Percentiles rank a stretch among this genome's conserved stretches.
Conservation (phyloP, 2,888 invertebrate genomes). For the Apodemia hepburni region DNA sequence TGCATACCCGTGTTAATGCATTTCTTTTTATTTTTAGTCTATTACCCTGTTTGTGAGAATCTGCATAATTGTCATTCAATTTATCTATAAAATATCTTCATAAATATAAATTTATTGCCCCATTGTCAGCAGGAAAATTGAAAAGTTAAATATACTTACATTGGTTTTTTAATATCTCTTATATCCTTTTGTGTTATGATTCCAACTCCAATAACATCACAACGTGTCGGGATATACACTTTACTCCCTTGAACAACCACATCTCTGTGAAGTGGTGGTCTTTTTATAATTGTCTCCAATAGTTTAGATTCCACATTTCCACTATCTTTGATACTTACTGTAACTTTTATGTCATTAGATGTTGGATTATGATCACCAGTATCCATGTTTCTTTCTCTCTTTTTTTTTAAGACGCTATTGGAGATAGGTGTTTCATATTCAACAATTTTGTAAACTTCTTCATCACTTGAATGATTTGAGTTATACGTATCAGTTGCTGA, state of each 20-base stretch:
- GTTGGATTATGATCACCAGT: constrained; percentile 35
- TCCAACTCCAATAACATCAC: constrained; percentile 53
- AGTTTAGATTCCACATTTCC: constrained; percentile 37
- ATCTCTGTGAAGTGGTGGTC: constrained; percentile 40
- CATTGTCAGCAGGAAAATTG: no score
- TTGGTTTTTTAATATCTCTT: constrained; percentile 43
- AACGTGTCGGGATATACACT: constrained; percentile 44
- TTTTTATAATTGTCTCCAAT: constrained; percentile 40
- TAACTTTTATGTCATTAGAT: constrained; percentile 30
- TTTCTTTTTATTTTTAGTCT: no score
- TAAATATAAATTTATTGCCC: no score
- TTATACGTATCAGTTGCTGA: constrained; percentile 42
- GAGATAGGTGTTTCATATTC: constrained; percentile 56
- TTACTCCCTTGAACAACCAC: constrained; percentile 49
- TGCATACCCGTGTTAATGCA: no score
- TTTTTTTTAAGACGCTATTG: constrained; percentile 33
- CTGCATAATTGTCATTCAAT: no score
- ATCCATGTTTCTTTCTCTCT: constrained; percentile 31
- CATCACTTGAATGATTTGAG: constrained; percentile 48
- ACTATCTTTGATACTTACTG: constrained; percentile 42
- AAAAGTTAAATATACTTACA: constrained; percentile 43
- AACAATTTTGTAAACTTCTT: constrained; percentile 60
- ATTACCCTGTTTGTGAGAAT: no score
- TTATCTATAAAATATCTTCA: no score
- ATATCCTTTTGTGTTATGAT: constrained; percentile 54